phyloP scores from a whole-genome alignment of 2,888 invertebrate genomes.

The Opisthograptis luteolata region DNA sequence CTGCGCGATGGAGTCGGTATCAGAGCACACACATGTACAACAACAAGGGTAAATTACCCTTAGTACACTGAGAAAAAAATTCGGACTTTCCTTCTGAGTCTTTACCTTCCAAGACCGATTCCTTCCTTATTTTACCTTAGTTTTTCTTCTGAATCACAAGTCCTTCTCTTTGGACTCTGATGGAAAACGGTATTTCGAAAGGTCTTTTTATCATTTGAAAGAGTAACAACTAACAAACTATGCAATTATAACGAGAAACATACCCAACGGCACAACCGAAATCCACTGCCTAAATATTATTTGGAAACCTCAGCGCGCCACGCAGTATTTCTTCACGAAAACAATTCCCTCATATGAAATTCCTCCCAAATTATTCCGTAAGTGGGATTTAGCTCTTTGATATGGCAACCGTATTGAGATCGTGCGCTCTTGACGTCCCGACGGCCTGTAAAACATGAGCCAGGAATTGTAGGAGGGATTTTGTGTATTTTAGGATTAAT shows the following conservation, averaged over 20 bases:
- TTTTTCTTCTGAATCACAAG: no score
- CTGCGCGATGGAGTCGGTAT: no score
- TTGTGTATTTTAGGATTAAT: conserved; percentile 9
- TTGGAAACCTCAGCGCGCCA: conserved; percentile 32
- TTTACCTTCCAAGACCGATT: no score
- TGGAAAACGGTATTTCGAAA: no score
- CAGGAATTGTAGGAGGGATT: neutral
- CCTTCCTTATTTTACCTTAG: no score
- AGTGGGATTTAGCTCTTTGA: conserved; percentile 35
- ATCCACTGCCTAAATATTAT: conserved; percentile 30
- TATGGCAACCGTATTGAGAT: conserved; percentile 30
- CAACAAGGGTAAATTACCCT: no score
- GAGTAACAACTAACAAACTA: no score
- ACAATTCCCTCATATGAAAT: conserved; percentile 41
- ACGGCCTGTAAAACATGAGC: conserved; percentile 25
- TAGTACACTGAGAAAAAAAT: no score
- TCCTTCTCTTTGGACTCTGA: no score
- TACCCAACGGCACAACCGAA: conserved; percentile 4
- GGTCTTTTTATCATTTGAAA: no score
- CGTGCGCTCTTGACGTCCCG: conserved; percentile 23
- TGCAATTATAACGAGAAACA: neutral
- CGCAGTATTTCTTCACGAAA: conserved; percentile 30
- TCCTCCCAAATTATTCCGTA: conserved; percentile 39
- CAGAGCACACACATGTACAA: no score
- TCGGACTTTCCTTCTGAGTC: no score